phyloP scores from a whole-genome alignment of 2,888 invertebrate species.

The Drosophila aldrichi region DNA sequence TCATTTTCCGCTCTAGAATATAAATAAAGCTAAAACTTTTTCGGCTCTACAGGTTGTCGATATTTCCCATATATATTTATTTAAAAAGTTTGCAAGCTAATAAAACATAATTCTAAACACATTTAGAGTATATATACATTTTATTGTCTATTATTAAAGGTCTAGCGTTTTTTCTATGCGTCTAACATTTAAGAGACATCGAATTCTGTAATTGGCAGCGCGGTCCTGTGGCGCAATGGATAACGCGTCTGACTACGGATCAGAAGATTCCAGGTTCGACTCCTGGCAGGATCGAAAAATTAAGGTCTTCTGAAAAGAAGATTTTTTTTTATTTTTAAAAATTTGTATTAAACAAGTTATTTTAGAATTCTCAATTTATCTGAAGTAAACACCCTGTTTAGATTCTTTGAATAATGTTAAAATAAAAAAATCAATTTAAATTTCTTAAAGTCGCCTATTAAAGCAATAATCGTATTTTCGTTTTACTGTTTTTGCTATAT shows the following conservation, averaged over 20 bases:
- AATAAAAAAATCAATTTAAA: not conserved
- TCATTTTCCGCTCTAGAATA: not conserved
- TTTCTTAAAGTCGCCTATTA: not conserved
- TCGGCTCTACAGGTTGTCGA: slow-evolving; percentile 6
- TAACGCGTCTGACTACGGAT: slow-evolving; percentile 85
- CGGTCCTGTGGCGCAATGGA: slow-evolving; percentile 85
- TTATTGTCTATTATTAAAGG: not conserved
- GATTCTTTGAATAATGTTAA: too few relatives aligned
- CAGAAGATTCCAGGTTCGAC: slow-evolving; percentile 85
- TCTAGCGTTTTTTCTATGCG: too few relatives aligned
- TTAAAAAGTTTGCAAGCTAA: not conserved
- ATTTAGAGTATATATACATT: not conserved
- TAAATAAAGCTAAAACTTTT: slow-evolving; percentile 21
- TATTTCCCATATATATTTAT: not conserved
- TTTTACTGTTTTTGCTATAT: not conserved
- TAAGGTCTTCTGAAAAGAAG: not conserved
- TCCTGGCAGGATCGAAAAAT: slow-evolving; percentile 82
- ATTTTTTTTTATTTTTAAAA: not conserved
- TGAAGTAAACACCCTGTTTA: too few relatives aligned
- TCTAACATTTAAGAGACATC: not conserved
- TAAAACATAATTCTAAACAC: not conserved
- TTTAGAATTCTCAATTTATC: too few relatives aligned
- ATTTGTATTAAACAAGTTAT: not conserved
- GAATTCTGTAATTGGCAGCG: not conserved
- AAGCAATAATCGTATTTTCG: not conserved